Base-by-base conservation (phyloP, 2,113 vertebrate genomes). In the Struthidea cinerea region DNA sequence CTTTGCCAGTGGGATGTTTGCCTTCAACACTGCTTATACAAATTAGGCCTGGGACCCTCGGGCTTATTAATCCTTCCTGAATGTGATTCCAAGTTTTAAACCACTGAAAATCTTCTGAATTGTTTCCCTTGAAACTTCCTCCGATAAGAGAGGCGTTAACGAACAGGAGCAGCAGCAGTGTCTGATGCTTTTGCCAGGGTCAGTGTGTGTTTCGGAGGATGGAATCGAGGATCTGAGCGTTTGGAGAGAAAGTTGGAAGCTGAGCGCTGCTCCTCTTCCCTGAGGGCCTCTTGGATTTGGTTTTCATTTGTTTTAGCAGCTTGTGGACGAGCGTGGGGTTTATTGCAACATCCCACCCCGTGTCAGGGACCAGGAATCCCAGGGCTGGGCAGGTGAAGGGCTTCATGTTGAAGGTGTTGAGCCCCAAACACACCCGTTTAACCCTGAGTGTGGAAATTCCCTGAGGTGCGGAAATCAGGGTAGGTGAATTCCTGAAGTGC, bases 251-350 rank as follows among this genome's bases (percentile, higher is more conserved):
- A 23, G 20, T 3, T 47, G 46, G 64, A 60, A 76, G 21, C 57
- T 70, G 50, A 65, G 56, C 1, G 0, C 8, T 61, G 32, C 33
- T 95, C 23, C 53, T 78, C n/a, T 61, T 84, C 79, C 52, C 67
- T 6, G 28, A 63, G 55, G 68, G 26, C 47, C 53, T 63, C 63
- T 71, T 71, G 53, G 47, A 11, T 63, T 59, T 3, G 3, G 41
- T 76, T 79, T 68, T 39, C 16, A 20, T 46, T 53, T 63, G 4
- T 47, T 92, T 76, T 14, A 37, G 26, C 22, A 49, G 16, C 44
- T 59, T 0, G 0, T 61, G 76, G 76, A 76, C 22, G 8, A 44
- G 44, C 0, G 1, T 33, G 42, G 35, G 71, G 44, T 44, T 91
- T 52, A 44, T 61, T 80, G 63, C 73, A 35, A 41, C 37, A 52